phyloP scores from a whole-genome alignment of 2,113 vertebrate genomes.

The Gnathonemus longibarbis region DNA sequence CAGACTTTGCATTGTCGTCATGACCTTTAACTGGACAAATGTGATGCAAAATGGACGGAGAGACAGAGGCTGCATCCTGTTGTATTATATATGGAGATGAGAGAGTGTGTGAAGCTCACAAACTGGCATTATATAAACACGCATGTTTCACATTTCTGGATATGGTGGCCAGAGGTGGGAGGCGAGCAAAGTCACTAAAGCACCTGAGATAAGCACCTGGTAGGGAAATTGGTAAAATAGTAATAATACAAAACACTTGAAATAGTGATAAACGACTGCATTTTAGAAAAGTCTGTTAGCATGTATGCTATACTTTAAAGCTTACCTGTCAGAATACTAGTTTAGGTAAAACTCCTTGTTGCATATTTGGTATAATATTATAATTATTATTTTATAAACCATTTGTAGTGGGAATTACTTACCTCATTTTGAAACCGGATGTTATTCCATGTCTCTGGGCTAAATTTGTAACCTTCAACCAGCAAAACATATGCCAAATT shows the following conservation, averaged over 20 bases:
- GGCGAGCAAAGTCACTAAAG: not conserved
- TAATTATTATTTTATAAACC: not conserved
- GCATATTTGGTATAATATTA: not conserved
- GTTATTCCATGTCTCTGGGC: conserved; percentile 66
- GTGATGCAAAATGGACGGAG: not conserved
- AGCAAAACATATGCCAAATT: conserved; percentile 78
- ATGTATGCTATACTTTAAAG: not conserved
- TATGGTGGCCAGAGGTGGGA: not conserved
- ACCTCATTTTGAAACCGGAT: conserved; percentile 80
- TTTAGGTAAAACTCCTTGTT: not conserved
- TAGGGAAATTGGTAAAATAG: not conserved
- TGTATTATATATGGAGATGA: not conserved
- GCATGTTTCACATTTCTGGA: not conserved
- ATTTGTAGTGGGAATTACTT: conserved; percentile 31
- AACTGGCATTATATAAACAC: not conserved
- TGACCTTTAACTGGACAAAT: not conserved
- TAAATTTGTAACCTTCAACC: conserved; percentile 78
- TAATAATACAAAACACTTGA: not conserved
- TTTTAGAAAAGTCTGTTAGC: not conserved
- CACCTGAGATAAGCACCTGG: not conserved
- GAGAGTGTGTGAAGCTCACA: not conserved
- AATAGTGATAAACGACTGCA: not conserved
- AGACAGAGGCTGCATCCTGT: not conserved
- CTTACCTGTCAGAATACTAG: not conserved
- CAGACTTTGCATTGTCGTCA: not conserved